phyloP scores from a whole-genome alignment of 2,113 vertebrate genomes.

The Stictonetta naevosa region DNA sequence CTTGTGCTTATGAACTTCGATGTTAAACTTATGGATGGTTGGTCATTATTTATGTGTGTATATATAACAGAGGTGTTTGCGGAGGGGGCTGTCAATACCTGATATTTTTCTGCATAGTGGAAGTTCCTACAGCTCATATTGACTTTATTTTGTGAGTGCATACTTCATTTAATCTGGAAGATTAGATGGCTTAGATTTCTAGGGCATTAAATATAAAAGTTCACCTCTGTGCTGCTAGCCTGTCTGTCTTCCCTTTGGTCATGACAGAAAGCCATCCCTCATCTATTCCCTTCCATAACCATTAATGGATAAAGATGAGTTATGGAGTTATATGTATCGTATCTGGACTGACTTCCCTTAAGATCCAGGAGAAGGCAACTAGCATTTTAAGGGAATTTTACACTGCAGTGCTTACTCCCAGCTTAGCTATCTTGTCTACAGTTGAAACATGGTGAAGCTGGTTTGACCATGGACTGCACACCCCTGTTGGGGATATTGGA shows the following conservation, averaged over 20 bases:
- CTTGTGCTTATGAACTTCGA: neutral
- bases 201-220: neutral
- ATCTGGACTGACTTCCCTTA: neutral
- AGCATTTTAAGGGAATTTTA: neutral
- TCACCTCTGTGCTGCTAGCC: neutral
- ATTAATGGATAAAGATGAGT: neutral
- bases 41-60: neutral
- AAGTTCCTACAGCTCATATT: neutral
- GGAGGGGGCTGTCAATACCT: neutral
- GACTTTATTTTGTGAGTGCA: neutral
- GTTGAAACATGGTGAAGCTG: accelerated
- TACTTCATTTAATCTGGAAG: neutral
- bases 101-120: neutral
- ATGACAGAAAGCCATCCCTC: neutral
- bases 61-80: neutral
- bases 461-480: neutral
- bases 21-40: neutral
- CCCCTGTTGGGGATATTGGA: neutral
- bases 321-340: neutral
- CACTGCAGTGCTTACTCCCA: neutral
- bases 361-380: neutral
- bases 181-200: neutral
- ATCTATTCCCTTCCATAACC: neutral
- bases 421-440: neutral
- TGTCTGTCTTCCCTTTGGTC: neutral